A percentile compares a stretch with the other conserved stretches of the same genome.
Evolutionary conservation across 2,113 vertebrate species (phyloP).

Genomic region (Mus musculus): DNA sequence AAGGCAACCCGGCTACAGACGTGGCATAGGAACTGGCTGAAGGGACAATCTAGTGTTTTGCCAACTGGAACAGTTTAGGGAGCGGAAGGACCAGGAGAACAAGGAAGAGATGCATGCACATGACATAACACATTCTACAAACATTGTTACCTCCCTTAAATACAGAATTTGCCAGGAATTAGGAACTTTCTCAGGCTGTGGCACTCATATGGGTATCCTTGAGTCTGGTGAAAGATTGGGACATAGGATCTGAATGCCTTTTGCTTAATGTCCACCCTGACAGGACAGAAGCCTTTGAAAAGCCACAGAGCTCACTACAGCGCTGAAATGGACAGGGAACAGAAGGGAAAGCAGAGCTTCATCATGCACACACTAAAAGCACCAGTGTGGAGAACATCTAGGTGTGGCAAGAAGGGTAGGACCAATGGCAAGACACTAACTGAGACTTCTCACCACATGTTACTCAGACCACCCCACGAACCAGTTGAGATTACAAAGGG

Average conservation of each 20-base stretch:
- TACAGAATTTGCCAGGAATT: not conserved
- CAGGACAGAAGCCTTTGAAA: not conserved
- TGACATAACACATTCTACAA: not conserved
- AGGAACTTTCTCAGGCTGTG: not conserved
- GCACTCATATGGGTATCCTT: not conserved
- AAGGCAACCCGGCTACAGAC: not conserved
- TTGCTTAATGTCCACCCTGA: conserved; percentile 46
- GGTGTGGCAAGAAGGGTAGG: not conserved
- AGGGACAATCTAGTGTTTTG: not conserved
- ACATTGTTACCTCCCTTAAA: not conserved
- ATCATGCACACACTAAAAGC: not conserved
- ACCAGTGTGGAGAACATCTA: not conserved
- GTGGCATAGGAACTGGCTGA: not conserved
- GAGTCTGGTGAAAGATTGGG: not conserved
- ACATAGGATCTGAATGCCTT: not conserved
- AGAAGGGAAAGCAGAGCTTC: not conserved
- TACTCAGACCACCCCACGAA: not conserved
- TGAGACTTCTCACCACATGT: not conserved
- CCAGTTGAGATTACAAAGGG: not conserved
- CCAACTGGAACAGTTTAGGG: not conserved
- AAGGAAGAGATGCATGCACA: not conserved
- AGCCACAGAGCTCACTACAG: not conserved
- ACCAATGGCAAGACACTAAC: not conserved
- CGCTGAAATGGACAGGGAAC: not conserved
- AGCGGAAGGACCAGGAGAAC: too few relatives aligned